These are phyloP conservation scores for Chalcosyrphus nemorum DNA, from an alignment of 2,888 invertebrate species.

Conservation along the genomic window DNA sequence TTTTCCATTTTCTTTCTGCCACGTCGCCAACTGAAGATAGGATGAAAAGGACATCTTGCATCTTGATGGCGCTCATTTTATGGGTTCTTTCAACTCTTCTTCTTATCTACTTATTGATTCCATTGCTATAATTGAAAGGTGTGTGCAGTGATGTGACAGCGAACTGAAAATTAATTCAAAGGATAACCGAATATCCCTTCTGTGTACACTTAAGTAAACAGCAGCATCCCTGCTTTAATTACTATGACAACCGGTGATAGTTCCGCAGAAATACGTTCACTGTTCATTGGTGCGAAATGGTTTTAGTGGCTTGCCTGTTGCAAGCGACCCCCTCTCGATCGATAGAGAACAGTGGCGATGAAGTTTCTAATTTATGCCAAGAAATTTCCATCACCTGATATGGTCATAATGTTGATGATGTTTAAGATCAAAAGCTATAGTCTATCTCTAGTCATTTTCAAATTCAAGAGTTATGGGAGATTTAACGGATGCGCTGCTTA, in stretches of 20 bases:
- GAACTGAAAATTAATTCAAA: conserved; percentile 17
- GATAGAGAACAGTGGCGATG: not conserved
- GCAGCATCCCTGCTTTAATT: conserved; percentile 26
- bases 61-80: conserved; percentile 22
- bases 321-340: not conserved
- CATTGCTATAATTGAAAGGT: conserved; percentile 10
- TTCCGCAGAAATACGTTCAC: not conserved
- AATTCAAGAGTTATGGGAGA: conserved; percentile 57
- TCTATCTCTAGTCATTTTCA: conserved; percentile 43
- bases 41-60: conserved; percentile 18
- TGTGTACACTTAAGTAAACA: not conserved
- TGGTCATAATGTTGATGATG: conserved; percentile 37
- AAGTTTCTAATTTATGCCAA: conserved; percentile 42
- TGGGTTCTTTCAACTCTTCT: conserved; percentile 59
- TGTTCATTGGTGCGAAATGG: conserved; percentile 5
- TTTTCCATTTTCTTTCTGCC: conserved; percentile 11
- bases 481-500: conserved; percentile 54
- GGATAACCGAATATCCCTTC: conserved; percentile 12
- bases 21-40: not conserved
- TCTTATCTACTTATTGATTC: not conserved
- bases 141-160: not conserved
- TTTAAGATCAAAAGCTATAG: conserved; percentile 60
- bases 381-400: conserved; percentile 48
- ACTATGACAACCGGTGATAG: conserved; percentile 1
- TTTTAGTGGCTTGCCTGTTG: not conserved